Conservation (phyloP, 2,888 invertebrate species). For the Acrobasis consociella region DNA sequence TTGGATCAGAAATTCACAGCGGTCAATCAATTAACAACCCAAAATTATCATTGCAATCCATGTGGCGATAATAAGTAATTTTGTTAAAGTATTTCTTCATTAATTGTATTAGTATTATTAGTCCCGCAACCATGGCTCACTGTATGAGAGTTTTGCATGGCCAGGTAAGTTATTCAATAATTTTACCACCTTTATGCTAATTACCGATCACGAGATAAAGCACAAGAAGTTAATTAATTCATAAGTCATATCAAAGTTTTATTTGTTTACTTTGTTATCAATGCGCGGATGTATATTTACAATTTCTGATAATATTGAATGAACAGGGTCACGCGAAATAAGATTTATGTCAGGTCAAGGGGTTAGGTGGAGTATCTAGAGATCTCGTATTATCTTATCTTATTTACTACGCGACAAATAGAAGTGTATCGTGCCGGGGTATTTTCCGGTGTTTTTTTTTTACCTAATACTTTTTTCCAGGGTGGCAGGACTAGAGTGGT, state of each 20-base stretch:
- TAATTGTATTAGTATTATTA: constrained; percentile 51
- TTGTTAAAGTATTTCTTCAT: constrained; percentile 44
- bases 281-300: constrained; percentile 36
- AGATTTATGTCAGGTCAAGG: constrained; percentile 53
- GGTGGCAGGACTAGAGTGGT: constrained; percentile 81
- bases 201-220: constrained; percentile 8
- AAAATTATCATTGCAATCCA: constrained; percentile 55
- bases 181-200: constrained; percentile 46
- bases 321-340: constrained; percentile 55
- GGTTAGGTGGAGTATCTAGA: constrained; percentile 37
- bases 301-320: constrained; percentile 56
- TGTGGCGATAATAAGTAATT: constrained; percentile 62
- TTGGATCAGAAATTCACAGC: constrained; percentile 40
- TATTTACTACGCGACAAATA: constrained; percentile 27
- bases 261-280: constrained; percentile 65
- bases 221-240: constrained; percentile 22
- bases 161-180: constrained; percentile 82
- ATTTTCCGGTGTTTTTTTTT: constrained; percentile 21
- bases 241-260: constrained; percentile 29
- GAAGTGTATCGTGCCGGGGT: constrained; percentile 8
- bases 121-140: constrained; percentile 87
- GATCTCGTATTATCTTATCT: constrained; percentile 27
- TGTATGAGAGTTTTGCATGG: constrained; percentile 90
- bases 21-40: constrained; percentile 42
- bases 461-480: constrained; percentile 55